Base-by-base conservation (phyloP, 2,113 vertebrate genomes). In the Pardalotus punctatus region DNA sequence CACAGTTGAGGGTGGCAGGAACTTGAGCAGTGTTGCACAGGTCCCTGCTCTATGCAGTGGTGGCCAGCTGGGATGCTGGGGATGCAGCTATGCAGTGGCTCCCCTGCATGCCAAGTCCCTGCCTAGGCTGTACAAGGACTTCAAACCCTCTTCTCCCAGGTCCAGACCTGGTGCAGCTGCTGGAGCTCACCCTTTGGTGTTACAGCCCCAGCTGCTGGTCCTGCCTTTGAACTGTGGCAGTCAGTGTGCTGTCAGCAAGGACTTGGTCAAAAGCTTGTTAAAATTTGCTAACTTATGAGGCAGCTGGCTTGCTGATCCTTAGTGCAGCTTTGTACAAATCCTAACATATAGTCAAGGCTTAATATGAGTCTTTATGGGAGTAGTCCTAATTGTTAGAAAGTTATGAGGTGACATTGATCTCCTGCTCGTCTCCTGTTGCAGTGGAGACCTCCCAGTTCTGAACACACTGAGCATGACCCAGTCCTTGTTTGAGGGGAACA, bases 31-130 rank as follows among this genome's bases (percentile, higher is more conserved):
- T 5, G 36, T 19, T 23, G 33, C 9, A 2, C 11, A 28, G 40
- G 31, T 53, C 20, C 11, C 19, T 28, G 42, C 23, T 6, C 4
- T 4, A 2, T 0, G 6, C 0, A 2, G 47, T 10, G 25, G 36
- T 27, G 31, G n/a, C 47, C 54, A 67, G 57, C 13, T 1, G 9
- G 40, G 40, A 45, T 50, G 38, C 28, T 81, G 1, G 4, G 69
- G 24, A 36, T 42, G 35, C 33, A 73, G 45, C 25, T 31, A 14
- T 23, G 33, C 23, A 20, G 43, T 1, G 27, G 25, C 25, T 88
- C 22, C 53, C 50, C 28, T 62, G 33, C 9, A 2, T 7, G 5
- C 29, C 0, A 2, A 21, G 36, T 31, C 22, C 40, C 27, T 16
- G 3, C 35, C 35, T 48, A 42, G 54, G 31, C 13, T 67, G 9